Evolutionary conservation across 92 coral and sea anemone genomes (phyloP).

Genomic region (Galaxea fascicularis): DNA sequence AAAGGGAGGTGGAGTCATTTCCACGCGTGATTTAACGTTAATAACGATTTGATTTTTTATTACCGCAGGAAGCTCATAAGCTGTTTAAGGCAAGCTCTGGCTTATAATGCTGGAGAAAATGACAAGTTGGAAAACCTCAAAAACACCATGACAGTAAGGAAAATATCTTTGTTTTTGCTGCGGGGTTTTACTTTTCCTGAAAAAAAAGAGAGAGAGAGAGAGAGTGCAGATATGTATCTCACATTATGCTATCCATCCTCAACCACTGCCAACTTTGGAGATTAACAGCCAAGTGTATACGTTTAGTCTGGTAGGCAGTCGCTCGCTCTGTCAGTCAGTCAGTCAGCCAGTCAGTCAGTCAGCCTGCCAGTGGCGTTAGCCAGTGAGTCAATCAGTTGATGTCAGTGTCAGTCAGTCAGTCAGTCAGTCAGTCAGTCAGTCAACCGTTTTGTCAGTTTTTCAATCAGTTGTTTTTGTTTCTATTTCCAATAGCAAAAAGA

Average conservation of each 20-base stretch:
- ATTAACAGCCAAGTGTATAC: too few relatives aligned
- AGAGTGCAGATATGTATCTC: too few relatives aligned
- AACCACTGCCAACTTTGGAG: too few relatives aligned
- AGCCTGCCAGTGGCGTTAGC: neutral
- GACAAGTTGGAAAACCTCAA: constrained; percentile 73
- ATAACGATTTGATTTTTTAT: neutral
- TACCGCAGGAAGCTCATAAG: constrained; percentile 72
- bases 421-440: neutral
- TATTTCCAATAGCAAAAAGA: neutral
- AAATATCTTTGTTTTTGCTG: too few relatives aligned
- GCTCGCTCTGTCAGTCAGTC: neutral
- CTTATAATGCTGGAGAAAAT: constrained; percentile 62
- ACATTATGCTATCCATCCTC: too few relatives aligned
- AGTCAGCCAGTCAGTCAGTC: neutral
- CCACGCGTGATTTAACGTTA: too few relatives aligned
- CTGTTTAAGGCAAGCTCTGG: constrained; percentile 76
- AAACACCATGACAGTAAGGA: constrained; percentile 75
- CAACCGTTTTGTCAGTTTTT: neutral
- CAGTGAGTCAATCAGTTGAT: neutral
- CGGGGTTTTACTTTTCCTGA: too few relatives aligned
- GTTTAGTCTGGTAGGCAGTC: too few relatives aligned
- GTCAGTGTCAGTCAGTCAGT: neutral
- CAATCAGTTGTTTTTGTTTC: neutral
- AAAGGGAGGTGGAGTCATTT: too few relatives aligned
- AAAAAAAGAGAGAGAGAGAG: too few relatives aligned